phyloP scores from a whole-genome alignment of 2,888 invertebrate species.

The Orchesellides sinensis region DNA sequence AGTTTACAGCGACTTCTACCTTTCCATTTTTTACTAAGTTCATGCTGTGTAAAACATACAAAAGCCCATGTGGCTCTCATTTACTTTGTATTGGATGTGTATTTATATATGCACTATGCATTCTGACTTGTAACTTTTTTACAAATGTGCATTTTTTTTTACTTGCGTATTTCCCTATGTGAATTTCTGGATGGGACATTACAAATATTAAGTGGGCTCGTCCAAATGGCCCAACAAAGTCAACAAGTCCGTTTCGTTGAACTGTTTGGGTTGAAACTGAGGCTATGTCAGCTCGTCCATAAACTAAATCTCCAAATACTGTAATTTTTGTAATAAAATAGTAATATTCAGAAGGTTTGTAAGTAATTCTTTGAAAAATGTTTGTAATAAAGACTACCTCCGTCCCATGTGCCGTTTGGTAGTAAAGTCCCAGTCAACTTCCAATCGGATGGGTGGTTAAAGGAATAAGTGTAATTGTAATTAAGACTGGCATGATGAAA shows the following conservation, averaged over 20 bases:
- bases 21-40: too few relatives aligned
- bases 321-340: not conserved
- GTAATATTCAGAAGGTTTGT: not conserved
- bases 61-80: too few relatives aligned
- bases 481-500: constrained; percentile 28
- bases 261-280: constrained; percentile 58
- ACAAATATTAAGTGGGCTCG: constrained; percentile 46
- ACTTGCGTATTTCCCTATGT: constrained; percentile 33
- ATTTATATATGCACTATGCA: too few relatives aligned
- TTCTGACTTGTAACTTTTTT: too few relatives aligned
- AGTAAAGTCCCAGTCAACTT: constrained; percentile 54
- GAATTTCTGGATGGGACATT: constrained; percentile 23
- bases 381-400: constrained; percentile 20
- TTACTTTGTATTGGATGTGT: too few relatives aligned
- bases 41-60: too few relatives aligned
- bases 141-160: too few relatives aligned
- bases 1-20: too few relatives aligned
- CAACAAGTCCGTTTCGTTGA: constrained; percentile 45
- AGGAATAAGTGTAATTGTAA: constrained; percentile 58
- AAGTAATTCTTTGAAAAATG: not conserved
- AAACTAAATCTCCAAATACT: constrained; percentile 59
- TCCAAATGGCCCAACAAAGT: constrained; percentile 56
- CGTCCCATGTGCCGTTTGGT: constrained; percentile 63
- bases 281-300: constrained; percentile 54
- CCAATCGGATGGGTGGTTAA: constrained; percentile 47